Base-by-base conservation (phyloP, 2,888 invertebrate genomes). In the Ptilodon capucinus region DNA sequence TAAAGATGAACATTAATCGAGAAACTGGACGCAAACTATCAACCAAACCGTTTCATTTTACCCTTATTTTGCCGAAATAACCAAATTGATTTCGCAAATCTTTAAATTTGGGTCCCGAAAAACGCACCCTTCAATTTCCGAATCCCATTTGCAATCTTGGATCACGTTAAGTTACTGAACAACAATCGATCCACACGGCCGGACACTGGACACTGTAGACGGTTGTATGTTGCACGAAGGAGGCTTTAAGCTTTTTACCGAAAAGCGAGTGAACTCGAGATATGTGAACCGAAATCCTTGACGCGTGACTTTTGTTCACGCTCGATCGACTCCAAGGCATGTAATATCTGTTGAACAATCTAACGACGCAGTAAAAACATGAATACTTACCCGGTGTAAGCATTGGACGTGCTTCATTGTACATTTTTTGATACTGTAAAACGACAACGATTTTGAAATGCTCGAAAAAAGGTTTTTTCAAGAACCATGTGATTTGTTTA, bases 251-350 rank as follows among this genome's bases (percentile, higher is more conserved):
- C 57, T 51, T 53, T 23, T 40, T 23, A 23, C 32, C 35, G 51
- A 57, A 58, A 62, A 50, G 47, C 52, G 44, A 50, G 64, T 55
- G 66, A 69, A 69, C 71, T 62, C 64, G 65, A 59, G 71, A 79
- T 76, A 83, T 84, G 82, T 80, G 81, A 76, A 76, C 76, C 65
- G 71, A 81, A 84, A 80, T 80, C 81, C 76, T 77, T 79, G 80
- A 81, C 85, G 84, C 89, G 89, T 88, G 88, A 87, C 89, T 86
- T 70, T 71, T 58, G 74, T 82, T 84, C 80, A 82, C 81, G 88
- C 86, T 79, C 74, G 79, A 87, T 86, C 77, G 86, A 71, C 60
- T 76, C 74, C 78, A 74, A 79, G 86, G 76, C 79, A 88, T 88
- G 84, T 72, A 71, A 68, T 81, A 84, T 81, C 81, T 68, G 66